Percentiles rank a stretch among this genome's conserved stretches.
Evolutionary conservation across 2,797 vertebrate genomes (phyloP).

Genomic region (Taeniopygia guttata): DNA sequence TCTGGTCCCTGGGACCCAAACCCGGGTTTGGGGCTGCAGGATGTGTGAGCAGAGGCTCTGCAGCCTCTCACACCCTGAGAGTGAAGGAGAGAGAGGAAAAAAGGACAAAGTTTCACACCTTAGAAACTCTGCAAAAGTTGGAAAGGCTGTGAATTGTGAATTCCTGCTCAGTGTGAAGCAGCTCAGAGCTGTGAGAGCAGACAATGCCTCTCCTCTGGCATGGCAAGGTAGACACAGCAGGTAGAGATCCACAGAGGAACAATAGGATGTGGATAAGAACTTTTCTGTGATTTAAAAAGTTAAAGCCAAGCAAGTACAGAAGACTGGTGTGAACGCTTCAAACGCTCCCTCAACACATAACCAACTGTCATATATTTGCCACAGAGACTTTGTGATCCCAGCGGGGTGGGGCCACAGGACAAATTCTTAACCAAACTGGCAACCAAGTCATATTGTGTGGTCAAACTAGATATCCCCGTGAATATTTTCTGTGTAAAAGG

Average conservation of each 20-base stretch:
- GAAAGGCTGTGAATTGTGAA: slow-evolving; percentile 26
- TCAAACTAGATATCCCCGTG: neutral
- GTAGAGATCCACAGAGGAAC: neutral
- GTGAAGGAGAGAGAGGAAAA: neutral
- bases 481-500: slow-evolving; percentile 22
- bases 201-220: neutral
- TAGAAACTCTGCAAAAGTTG: neutral
- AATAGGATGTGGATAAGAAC: neutral
- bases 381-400: slow-evolving; percentile 4
- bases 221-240: neutral
- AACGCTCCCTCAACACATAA: neutral
- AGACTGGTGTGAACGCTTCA: neutral
- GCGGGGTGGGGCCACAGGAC: neutral
- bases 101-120: neutral
- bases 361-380: neutral
- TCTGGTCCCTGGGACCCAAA: neutral
- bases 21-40: neutral
- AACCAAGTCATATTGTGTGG: neutral
- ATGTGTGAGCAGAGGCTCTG: neutral
- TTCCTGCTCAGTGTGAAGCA: neutral
- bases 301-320: neutral
- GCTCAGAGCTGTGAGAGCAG: neutral
- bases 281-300: neutral
- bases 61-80: neutral
- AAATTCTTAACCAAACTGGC: neutral